Evolutionary conservation across 2,113 vertebrate species (phyloP).

Genomic region (Anas platyrhynchos): DNA sequence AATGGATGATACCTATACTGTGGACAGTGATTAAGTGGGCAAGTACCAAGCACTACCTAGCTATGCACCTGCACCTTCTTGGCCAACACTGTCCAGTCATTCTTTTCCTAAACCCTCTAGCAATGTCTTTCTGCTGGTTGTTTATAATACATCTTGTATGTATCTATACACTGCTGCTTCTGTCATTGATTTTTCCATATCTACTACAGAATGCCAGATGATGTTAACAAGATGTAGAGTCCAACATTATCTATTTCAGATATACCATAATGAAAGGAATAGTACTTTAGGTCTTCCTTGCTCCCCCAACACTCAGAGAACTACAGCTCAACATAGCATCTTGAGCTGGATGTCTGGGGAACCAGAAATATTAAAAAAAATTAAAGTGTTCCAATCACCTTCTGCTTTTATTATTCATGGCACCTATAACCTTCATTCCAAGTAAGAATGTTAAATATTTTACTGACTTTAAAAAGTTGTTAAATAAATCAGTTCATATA

Average conservation of each 20-base stretch:
- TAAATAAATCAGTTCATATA: slow-evolving; percentile 15
- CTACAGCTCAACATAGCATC: background rate
- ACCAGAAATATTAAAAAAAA: background rate
- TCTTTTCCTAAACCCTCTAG: background rate
- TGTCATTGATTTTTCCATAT: background rate
- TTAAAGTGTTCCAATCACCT: background rate
- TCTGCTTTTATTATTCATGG: background rate
- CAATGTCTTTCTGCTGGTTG: background rate
- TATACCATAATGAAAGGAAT: background rate
- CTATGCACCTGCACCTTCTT: background rate
- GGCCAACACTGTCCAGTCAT: background rate
- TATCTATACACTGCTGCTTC: background rate
- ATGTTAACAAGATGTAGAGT: background rate
- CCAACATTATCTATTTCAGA: background rate
- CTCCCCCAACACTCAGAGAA: background rate
- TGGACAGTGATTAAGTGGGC: background rate
- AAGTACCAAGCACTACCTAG: background rate
- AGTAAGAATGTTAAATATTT: background rate
- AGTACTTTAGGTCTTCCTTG: background rate
- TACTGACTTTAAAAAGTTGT: background rate
- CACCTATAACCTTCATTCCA: background rate
- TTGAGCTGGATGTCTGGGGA: background rate
- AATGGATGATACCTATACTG: background rate
- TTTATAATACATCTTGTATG: background rate
- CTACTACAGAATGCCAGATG: background rate